A percentile compares a stretch with the other conserved stretches of the same genome.
Conservation (phyloP, 1,140 invertebrate species). For the Nasonia vitripennis region DNA sequence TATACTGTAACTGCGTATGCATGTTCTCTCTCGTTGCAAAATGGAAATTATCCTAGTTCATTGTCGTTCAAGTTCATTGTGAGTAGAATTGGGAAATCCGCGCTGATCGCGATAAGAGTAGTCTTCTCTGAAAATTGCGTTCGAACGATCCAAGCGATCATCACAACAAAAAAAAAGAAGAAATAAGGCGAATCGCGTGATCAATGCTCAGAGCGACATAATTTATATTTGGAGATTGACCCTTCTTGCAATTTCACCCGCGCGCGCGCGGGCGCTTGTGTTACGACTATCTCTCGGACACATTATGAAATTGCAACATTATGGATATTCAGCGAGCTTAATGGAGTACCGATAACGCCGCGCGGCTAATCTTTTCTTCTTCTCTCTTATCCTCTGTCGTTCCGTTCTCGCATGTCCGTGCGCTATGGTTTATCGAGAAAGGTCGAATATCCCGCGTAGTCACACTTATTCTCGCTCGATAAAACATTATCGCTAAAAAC, state of each 20-base stretch:
- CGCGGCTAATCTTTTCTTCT: slow-evolving; percentile 58
- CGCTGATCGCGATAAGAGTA: neutral
- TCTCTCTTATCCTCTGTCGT: slow-evolving; percentile 7
- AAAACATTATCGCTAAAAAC: slow-evolving; percentile 70
- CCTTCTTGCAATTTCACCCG: slow-evolving; percentile 18
- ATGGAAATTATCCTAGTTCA: slow-evolving; percentile 28
- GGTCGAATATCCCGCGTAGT: slow-evolving; percentile 69
- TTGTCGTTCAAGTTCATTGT: neutral
- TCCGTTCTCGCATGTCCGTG: neutral
- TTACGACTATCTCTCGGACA: slow-evolving; percentile 52
- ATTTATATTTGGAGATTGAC: neutral
- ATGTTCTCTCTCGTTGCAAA: neutral
- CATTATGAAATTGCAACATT: slow-evolving; percentile 63
- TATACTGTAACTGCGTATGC: no score
- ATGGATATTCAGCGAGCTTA: slow-evolving; percentile 61
- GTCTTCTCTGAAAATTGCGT: no score
- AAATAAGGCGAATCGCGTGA: neutral
- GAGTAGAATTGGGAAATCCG: neutral
- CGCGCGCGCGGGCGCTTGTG: neutral
- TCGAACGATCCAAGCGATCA: no score
- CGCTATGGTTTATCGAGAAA: slow-evolving; percentile 68
- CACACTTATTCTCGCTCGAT: slow-evolving; percentile 64
- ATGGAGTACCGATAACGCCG: slow-evolving; percentile 50
- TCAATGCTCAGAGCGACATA: neutral
- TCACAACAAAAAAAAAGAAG: no score